Base-by-base conservation (phyloP, 2,113 vertebrate genomes). In the Protobothrops flavoviridis region DNA sequence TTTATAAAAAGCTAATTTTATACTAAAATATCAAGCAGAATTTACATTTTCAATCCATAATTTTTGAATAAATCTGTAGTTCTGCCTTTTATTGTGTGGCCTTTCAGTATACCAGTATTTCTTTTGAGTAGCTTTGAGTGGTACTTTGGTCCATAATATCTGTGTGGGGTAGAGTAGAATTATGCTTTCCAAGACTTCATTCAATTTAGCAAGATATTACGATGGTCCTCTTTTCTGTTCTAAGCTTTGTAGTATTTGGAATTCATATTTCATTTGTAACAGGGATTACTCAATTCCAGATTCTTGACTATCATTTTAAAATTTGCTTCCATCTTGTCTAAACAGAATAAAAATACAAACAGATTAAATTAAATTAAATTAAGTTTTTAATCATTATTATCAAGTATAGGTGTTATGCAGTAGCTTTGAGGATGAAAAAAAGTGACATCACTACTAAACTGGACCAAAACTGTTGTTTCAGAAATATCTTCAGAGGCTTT, bases 401-500 rank as follows among this genome's bases (percentile, higher is more conserved):
- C 53, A 85, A 92, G n/a, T 53, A 3, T 8, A 55, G 6, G 17
- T 59, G 1, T 56, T 55, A 91, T 29, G n/a, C 92, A 93, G 89
- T 3, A 4, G 93, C 90, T 91, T 87, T 3, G 26, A 95, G 69
- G 29, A 48, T 91, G 57, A 87, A 93, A 95, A 92, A 87, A 50
- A 43, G 33, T 11, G 55, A 61, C 21, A 89, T 89, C 61, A 39
- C 55, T 8, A 39, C 69, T 10, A 93, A 92, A 81, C 61, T 81
- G 81, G 97, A 94, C n/a, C 88, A 90, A 89, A 93, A 91, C 91
- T 59, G 90, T 29, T 74, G 94, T 93, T 81, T 91, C 91, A 96
- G 95, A 97, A 96, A 88, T 87, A 33, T 88, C 94, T 93, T 97
- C 95, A 91, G 94, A 96, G 95, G 95, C 95, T 95, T 95, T 97